A percentile compares a stretch with the other conserved stretches of the same genome.
phyloP scores from a whole-genome alignment of 2,797 vertebrate genomes.

The Microhierax caerulescens region DNA sequence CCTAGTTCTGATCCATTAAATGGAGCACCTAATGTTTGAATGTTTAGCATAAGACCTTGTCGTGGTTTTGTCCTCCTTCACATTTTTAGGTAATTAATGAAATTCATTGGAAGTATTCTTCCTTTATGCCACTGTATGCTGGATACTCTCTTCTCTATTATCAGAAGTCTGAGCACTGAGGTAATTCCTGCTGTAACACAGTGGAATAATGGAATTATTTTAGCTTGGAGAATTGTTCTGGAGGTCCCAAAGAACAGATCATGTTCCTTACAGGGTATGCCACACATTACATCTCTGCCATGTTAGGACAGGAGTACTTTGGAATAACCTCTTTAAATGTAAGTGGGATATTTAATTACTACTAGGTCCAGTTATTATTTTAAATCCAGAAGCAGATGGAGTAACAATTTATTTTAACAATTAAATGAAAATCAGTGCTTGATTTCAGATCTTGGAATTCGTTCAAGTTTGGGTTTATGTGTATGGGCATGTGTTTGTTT shows the following conservation, averaged over 20 bases:
- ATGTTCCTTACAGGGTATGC: background rate
- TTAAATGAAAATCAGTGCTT: background rate
- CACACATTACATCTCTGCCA: background rate
- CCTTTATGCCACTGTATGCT: background rate
- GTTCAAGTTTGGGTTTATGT: background rate
- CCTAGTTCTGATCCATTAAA: background rate
- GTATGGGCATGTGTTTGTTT: background rate
- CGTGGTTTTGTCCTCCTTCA: background rate
- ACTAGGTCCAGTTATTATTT: background rate
- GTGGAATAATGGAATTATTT: background rate
- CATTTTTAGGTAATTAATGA: background rate
- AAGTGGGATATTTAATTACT: background rate
- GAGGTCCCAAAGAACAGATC: background rate
- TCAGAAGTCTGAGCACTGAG: background rate
- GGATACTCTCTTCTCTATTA: background rate
- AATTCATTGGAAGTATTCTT: background rate
- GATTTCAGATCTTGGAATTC: background rate
- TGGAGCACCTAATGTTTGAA: background rate
- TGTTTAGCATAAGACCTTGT: background rate
- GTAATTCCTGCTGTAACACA: background rate
- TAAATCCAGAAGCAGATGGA: background rate
- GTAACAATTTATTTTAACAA: background rate
- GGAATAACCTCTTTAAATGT: background rate
- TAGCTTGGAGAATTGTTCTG: background rate
- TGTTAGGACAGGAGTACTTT: background rate